These are phyloP conservation scores for Gadopsis marmoratus DNA, from an alignment of 2,797 vertebrate genomes.

Conservation along the genomic window DNA sequence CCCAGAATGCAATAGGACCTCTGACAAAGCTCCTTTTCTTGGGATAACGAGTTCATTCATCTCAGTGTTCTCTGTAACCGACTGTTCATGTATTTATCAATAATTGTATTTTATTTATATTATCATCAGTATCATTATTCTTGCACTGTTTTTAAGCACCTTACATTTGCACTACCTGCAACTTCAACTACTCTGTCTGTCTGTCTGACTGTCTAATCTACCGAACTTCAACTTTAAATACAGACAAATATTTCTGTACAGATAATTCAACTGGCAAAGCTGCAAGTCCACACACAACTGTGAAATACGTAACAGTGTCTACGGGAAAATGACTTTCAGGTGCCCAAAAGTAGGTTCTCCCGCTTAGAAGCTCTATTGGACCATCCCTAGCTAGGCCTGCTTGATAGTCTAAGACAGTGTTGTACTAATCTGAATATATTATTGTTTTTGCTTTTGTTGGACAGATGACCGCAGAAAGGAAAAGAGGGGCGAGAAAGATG, in stretches of 20 bases:
- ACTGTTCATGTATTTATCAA: too few relatives aligned
- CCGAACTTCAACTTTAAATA: neutral
- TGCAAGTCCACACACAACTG: neutral
- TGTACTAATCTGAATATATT: neutral
- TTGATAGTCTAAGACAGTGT: neutral
- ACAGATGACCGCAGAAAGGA: neutral
- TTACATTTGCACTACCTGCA: too few relatives aligned
- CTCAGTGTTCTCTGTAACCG: too few relatives aligned
- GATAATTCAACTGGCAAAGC: constrained; percentile 1
- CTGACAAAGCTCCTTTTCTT: neutral
- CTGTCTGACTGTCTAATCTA: too few relatives aligned
- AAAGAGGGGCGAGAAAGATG: neutral
- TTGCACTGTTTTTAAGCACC: too few relatives aligned
- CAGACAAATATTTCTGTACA: neutral
- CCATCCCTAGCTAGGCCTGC: neutral
- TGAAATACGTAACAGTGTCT: constrained; percentile 12
- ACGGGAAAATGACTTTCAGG: neutral
- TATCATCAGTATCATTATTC: too few relatives aligned
- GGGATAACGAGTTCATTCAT: too few relatives aligned
- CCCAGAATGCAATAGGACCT: neutral
- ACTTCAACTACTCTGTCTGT: too few relatives aligned
- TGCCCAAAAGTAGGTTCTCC: neutral
- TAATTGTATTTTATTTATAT: too few relatives aligned
- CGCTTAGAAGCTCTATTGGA: neutral
- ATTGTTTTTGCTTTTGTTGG: neutral